These are phyloP conservation scores for Bedellia somnulentella DNA, from an alignment of 2,888 invertebrate species.

Conservation along the genomic window DNA sequence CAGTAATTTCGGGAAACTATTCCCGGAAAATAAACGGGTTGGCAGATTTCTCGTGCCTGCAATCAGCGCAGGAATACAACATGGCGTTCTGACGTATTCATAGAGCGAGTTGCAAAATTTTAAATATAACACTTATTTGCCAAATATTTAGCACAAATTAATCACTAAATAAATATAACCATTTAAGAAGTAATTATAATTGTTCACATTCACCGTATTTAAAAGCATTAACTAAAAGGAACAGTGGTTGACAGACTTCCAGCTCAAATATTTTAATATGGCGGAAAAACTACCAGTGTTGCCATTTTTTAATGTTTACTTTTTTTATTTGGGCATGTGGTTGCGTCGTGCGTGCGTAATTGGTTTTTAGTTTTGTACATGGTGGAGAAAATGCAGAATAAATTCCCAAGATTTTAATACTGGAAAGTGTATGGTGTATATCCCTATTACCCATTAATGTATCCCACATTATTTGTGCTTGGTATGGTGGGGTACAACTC, in stretches of 20 bases:
- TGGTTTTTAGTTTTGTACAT: too few species aligned
- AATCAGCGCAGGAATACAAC: constrained; percentile 63
- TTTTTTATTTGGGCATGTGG: too few species aligned
- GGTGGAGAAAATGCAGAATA: too few species aligned
- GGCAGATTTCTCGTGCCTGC: constrained; percentile 62
- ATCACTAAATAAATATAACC: constrained; percentile 26
- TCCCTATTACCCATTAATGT: too few species aligned
- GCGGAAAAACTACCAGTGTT: constrained; percentile 37
- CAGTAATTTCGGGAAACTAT: constrained; percentile 52
- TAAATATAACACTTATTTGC: constrained; percentile 1
- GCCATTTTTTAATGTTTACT: too few species aligned
- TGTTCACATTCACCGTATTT: constrained; percentile 25
- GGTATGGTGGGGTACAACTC: too few species aligned
- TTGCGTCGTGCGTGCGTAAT: too few species aligned
- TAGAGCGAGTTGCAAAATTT: constrained; percentile 49
- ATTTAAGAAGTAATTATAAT: constrained; percentile 27
- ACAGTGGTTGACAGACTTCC: constrained; percentile 53
- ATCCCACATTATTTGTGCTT: too few species aligned
- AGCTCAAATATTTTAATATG: constrained; percentile 54
- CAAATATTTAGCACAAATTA: constrained; percentile 1
- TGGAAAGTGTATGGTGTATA: too few species aligned
- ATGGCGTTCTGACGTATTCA: constrained; percentile 61
- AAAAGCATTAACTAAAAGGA: constrained; percentile 42
- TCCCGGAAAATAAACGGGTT: constrained; percentile 60
- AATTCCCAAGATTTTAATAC: too few species aligned